Percentiles rank a stretch among this genome's conserved stretches.
phyloP scores from a whole-genome alignment of 1,140 invertebrate species.

The Grapholita molesta region DNA sequence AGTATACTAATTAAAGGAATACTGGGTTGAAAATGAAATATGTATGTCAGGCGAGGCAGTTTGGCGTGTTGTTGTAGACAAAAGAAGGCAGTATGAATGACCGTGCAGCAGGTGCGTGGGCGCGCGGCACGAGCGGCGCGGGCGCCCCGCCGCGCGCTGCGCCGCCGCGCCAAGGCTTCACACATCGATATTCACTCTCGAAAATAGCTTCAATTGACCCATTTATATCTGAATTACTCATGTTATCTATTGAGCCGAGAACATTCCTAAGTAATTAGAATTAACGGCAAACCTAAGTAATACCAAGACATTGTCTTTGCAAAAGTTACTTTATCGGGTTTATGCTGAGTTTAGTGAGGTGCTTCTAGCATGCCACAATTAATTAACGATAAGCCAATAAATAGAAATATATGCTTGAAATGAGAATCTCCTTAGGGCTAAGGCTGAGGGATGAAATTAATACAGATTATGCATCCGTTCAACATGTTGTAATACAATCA shows the following conservation, averaged over 20 bases:
- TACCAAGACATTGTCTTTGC: not conserved
- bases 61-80: slow-evolving; percentile 12
- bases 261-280: not conserved
- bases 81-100: slow-evolving; percentile 11
- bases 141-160: not conserved
- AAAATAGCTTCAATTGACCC: not conserved
- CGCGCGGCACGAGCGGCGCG: not conserved
- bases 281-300: not conserved
- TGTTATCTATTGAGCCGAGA: not conserved
- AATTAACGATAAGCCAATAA: too few relatives aligned
- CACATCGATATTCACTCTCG: not conserved
- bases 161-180: not conserved
- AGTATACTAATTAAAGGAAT: not conserved
- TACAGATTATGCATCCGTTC: too few relatives aligned
- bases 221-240: not conserved
- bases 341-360: too few relatives aligned
- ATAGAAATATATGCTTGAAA: too few relatives aligned
- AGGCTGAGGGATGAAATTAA: too few relatives aligned
- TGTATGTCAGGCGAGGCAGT: not conserved
- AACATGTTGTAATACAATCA: too few relatives aligned
- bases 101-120: not conserved
- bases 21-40: not conserved
- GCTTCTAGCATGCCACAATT: too few relatives aligned
- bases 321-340: too few relatives aligned
- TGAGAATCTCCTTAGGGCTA: too few relatives aligned